Percentiles rank a stretch among this genome's conserved stretches.
These are phyloP conservation scores for Idaea dimidiata DNA, from an alignment of 2,888 invertebrate genomes.

Conservation along the genomic window DNA sequence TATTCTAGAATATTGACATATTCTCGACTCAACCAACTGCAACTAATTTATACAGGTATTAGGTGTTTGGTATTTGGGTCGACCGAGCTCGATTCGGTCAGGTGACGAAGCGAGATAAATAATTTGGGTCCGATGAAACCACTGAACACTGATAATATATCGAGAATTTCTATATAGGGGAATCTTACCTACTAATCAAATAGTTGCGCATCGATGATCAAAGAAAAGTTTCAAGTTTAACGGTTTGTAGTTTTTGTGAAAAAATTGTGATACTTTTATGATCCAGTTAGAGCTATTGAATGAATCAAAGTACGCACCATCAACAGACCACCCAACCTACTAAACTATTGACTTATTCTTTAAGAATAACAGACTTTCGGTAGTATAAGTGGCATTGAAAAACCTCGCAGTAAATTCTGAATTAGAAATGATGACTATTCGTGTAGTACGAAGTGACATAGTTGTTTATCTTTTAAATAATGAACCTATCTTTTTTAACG, in stretches of 20 bases:
- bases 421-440: background rate
- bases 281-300: background rate
- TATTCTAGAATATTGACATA: background rate
- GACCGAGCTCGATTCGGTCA: conserved; percentile 8
- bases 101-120: conserved; percentile 16
- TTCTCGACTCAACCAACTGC: background rate
- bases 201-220: conserved; percentile 21
- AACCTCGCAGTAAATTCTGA: background rate
- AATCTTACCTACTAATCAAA: conserved; percentile 10
- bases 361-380: background rate
- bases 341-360: background rate
- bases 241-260: conserved; percentile 12
- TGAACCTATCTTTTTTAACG: no score
- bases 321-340: background rate
- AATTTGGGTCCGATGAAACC: conserved; percentile 15
- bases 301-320: background rate
- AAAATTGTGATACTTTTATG: conserved; percentile 6
- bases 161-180: background rate
- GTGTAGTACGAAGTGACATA: background rate
- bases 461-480: no score
- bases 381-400: background rate
- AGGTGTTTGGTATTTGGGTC: conserved; percentile 17
- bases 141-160: conserved; percentile 14
- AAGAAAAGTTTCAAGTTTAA: conserved; percentile 9
- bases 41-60: background rate